Base-by-base conservation (phyloP, 2,113 vertebrate genomes). In the Eolophus roseicapilla region DNA sequence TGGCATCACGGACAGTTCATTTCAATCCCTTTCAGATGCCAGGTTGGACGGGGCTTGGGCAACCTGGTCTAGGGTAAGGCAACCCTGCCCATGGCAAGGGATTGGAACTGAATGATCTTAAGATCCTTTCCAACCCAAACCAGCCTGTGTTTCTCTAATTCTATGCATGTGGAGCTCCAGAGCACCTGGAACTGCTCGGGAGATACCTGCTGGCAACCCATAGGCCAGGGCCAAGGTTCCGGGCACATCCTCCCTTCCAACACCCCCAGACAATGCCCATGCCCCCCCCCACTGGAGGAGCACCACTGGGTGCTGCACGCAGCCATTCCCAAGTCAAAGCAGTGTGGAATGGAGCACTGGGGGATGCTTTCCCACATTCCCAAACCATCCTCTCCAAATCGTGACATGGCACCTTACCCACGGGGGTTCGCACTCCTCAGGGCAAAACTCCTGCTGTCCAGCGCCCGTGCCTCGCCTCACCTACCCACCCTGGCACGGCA, bases 401-500 rank as follows among this genome's bases (percentile, higher is more conserved):
- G 0, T 0, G 4, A 4, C 33, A 35, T 0, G 0, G 37, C 46
- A n/a, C 68, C 27, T 47, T 28, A 17, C 3, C 19, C 62, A 9
- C 8, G 9, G 7, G 16, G n/a, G 23, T 16, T 20, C 17, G 9
- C 17, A 8, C 41, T 13, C 57, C 21, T 35, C 33, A 59, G 57
- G 57, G 23, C 27, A 37, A 41, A 43, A 20, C 13, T 20, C 9
- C 7, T 9, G 49, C 43, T 8, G 25, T 75, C n/a, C 81, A 49
- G 17, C 1, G 0, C 41, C 31, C 33, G 52, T 16, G 37, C 67
- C 71, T 41, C 33, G 6, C 41, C 31, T 11, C 47, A 14, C 15
- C 28, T n/a, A 5, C 68, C 28, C 46, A 11, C 60, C 68, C 25
- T 7, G 7, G 21, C 53, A 39, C 16, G 23, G 11, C 15, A 21